These are phyloP conservation scores for Thunnus albacares DNA, from an alignment of 2,797 vertebrate genomes.

Conservation along the genomic window DNA sequence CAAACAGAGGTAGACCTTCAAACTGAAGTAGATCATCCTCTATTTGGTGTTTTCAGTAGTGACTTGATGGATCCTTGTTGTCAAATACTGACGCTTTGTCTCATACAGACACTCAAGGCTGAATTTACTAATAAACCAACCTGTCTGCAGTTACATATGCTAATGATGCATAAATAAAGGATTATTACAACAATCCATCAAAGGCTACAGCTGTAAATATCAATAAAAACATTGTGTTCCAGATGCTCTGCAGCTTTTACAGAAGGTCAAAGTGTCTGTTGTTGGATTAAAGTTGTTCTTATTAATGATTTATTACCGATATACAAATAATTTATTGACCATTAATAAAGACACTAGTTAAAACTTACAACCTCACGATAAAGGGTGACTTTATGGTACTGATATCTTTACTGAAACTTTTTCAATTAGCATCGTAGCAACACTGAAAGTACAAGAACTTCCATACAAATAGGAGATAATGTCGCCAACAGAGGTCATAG, in stretches of 20 bases:
- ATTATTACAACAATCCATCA: neutral
- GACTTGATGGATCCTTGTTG: too few relatives aligned
- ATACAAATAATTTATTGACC: too few relatives aligned
- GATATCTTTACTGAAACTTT: too few relatives aligned
- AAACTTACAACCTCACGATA: neutral
- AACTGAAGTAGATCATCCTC: too few relatives aligned
- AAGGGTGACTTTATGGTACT: too few relatives aligned
- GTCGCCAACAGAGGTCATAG: neutral
- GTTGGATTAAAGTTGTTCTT: neutral
- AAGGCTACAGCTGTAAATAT: neutral
- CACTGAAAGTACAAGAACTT: neutral
- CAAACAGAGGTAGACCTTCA: too few relatives aligned
- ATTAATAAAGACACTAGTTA: neutral
- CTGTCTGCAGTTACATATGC: neutral
- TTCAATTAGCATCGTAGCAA: too few relatives aligned
- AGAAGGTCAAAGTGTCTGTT: too few relatives aligned
- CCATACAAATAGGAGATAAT: constrained; percentile 1
- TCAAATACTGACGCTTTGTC: too few relatives aligned
- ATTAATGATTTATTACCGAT: neutral
- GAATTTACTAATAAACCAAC: too few relatives aligned
- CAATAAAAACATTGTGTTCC: neutral
- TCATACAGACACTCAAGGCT: too few relatives aligned
- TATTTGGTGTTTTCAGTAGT: too few relatives aligned
- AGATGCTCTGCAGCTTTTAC: neutral
- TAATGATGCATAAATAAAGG: neutral